A percentile compares a stretch with the other conserved stretches of the same genome.
Conservation (phyloP, 2,888 invertebrate species). For the Phragmatobia fuliginosa region DNA sequence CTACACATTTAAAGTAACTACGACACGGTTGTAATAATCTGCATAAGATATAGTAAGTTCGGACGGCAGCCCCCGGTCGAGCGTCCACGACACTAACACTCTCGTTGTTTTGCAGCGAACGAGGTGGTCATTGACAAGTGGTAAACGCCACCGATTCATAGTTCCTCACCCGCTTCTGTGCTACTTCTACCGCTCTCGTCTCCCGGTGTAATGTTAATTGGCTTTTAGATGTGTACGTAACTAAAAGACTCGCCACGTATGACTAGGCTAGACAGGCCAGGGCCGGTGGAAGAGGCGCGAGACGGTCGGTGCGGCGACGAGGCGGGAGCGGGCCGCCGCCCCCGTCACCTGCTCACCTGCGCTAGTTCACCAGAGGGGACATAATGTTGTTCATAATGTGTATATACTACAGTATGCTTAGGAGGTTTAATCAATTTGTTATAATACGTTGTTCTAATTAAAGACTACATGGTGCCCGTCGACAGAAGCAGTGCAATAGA, state of each 20-base stretch:
- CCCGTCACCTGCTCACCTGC: constrained; percentile 65
- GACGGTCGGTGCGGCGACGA: constrained; percentile 52
- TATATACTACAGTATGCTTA: constrained; percentile 86
- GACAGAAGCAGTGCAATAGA: constrained; percentile 85
- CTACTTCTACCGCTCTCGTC: constrained; percentile 80
- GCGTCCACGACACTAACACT: constrained; percentile 75
- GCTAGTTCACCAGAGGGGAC: constrained; percentile 80
- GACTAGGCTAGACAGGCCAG: constrained; percentile 48
- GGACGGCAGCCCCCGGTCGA: constrained; percentile 74
- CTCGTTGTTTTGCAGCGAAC: constrained; percentile 89
- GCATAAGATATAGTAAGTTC: constrained; percentile 80
- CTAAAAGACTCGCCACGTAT: constrained; percentile 54
- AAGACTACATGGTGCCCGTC: constrained; percentile 87
- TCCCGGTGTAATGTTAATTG: constrained; percentile 68
- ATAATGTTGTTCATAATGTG: constrained; percentile 83
- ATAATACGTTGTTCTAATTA: constrained; percentile 84
- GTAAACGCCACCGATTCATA: constrained; percentile 85
- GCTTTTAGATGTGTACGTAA: constrained; percentile 68
- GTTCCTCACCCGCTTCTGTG: constrained; percentile 84
- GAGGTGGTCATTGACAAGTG: constrained; percentile 91
- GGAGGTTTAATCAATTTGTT: constrained; percentile 85
- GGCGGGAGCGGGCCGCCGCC: constrained; percentile 51
- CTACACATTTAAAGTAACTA: constrained; percentile 79
- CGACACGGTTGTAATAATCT: constrained; percentile 84
- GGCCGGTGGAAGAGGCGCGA: constrained; percentile 48